A percentile compares a stretch with the other conserved stretches of the same genome.
Conservation (phyloP, 2,888 invertebrate species). For the Cryptocephalus primarius region DNA sequence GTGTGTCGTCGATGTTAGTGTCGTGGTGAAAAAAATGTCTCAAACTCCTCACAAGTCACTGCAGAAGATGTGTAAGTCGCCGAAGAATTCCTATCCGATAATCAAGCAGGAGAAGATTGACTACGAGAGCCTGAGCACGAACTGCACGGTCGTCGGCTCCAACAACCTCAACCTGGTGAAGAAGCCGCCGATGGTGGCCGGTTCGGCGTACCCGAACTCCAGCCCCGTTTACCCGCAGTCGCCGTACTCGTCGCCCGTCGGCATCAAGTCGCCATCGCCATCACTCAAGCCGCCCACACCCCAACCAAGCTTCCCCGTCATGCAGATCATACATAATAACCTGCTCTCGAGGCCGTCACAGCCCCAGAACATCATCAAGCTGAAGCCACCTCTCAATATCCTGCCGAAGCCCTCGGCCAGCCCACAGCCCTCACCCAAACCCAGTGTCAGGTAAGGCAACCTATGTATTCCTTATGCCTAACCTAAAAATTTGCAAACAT, state of each 20-base stretch:
- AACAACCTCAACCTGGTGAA: conserved; percentile 37
- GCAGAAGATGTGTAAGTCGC: conserved; percentile 39
- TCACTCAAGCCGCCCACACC: conserved; percentile 31
- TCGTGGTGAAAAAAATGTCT: conserved; percentile 31
- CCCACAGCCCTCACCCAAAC: conserved; percentile 33
- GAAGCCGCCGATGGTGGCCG: conserved; percentile 33
- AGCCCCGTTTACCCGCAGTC: conserved; percentile 30
- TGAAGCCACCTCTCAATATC: conserved; percentile 38
- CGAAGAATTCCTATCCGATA: conserved; percentile 29
- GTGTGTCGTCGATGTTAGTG: conserved; percentile 12
- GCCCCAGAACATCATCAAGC: conserved; percentile 34
- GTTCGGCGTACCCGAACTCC: conserved; percentile 30
- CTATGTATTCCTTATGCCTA: background rate
- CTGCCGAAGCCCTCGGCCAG: conserved; percentile 37
- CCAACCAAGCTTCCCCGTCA: conserved; percentile 33
- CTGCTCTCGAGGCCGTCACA: conserved; percentile 29
- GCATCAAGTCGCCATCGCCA: conserved; percentile 32
- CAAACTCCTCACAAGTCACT: conserved; percentile 31
- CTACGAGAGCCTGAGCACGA: conserved; percentile 36
- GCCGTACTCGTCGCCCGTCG: conserved; percentile 35
- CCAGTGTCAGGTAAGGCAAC: conserved; percentile 32
- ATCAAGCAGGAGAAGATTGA: conserved; percentile 31
- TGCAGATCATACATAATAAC: conserved; percentile 36
- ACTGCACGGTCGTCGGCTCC: conserved; percentile 37
- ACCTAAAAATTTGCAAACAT: no score